Conservation (phyloP, 2,113 vertebrate species). For the Cygnus buccinator region DNA sequence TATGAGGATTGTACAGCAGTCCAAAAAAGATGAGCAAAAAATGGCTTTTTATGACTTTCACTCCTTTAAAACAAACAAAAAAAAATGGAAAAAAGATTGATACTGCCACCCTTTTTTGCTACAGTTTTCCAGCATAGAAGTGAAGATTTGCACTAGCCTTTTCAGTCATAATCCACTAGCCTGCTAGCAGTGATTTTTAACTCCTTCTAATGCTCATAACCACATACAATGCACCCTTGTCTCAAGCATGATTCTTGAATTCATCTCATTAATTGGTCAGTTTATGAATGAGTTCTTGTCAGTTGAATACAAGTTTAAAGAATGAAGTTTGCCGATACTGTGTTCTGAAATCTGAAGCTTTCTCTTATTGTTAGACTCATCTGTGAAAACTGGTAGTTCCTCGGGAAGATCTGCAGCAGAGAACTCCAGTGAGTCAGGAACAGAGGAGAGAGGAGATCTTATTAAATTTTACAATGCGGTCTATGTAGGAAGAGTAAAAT, state of each 20-base stretch:
- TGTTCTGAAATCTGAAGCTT: not conserved
- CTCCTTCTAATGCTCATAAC: not conserved
- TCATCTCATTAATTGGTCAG: not conserved
- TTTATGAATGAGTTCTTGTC: not conserved
- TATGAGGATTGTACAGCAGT: not conserved
- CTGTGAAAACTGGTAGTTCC: not conserved
- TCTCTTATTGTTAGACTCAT: not conserved
- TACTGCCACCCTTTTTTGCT: not conserved
- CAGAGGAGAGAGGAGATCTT: slow-evolving; percentile 90
- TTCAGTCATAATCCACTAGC: not conserved
- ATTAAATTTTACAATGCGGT: slow-evolving; percentile 95
- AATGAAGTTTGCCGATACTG: rapidly evolving
- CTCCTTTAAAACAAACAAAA: not conserved
- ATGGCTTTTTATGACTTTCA: not conserved
- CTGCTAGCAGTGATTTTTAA: not conserved
- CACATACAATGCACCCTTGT: not conserved
- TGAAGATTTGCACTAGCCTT: not conserved
- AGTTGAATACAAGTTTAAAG: not conserved
- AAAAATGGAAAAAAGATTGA: not conserved
- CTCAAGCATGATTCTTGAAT: not conserved
- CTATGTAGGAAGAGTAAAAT: slow-evolving; percentile 89
- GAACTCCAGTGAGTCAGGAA: slow-evolving; percentile 19
- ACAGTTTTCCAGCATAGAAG: not conserved
- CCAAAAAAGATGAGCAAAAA: not conserved
- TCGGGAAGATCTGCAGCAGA: not conserved